phyloP scores from a whole-genome alignment of 2,797 vertebrate species.

The Micropoecilia bifurca region DNA sequence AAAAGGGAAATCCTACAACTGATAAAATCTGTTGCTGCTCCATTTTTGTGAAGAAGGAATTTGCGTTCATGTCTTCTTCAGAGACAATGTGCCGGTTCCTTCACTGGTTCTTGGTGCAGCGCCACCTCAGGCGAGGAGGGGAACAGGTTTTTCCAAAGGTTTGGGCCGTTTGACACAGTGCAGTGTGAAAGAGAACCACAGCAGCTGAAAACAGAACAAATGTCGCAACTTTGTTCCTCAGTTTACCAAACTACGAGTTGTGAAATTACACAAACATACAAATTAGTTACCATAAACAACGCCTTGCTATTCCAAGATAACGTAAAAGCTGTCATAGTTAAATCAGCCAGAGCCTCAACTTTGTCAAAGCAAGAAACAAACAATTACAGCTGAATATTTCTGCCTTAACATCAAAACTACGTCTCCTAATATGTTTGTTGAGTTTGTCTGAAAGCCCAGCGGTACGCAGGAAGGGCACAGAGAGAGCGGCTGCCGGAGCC shows the following conservation, averaged over 20 bases:
- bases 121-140: too few relatives aligned
- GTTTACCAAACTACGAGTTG: not conserved
- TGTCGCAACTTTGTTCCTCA: not conserved
- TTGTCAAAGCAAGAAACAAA: not conserved
- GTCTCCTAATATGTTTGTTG: slow-evolving; percentile 6
- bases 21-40: too few relatives aligned
- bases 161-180: too few relatives aligned
- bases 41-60: too few relatives aligned
- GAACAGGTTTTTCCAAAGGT: too few relatives aligned
- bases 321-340: not conserved
- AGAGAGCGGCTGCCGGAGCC: slow-evolving; percentile 35
- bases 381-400: not conserved
- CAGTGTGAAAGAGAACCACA: too few relatives aligned
- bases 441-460: slow-evolving; percentile 8
- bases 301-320: not conserved
- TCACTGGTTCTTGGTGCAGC: too few relatives aligned
- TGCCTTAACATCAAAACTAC: not conserved
- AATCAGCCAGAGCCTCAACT: not conserved
- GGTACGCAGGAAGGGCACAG: slow-evolving; percentile 21
- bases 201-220: too few relatives aligned
- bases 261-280: not conserved
- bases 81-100: too few relatives aligned
- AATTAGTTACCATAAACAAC: not conserved
- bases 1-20: too few relatives aligned
- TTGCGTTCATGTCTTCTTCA: too few relatives aligned